Percentiles rank a stretch among this genome's conserved stretches.
Evolutionary conservation across 1,140 invertebrate species (phyloP).

Genomic region (Vollenhovia emeryi): DNA sequence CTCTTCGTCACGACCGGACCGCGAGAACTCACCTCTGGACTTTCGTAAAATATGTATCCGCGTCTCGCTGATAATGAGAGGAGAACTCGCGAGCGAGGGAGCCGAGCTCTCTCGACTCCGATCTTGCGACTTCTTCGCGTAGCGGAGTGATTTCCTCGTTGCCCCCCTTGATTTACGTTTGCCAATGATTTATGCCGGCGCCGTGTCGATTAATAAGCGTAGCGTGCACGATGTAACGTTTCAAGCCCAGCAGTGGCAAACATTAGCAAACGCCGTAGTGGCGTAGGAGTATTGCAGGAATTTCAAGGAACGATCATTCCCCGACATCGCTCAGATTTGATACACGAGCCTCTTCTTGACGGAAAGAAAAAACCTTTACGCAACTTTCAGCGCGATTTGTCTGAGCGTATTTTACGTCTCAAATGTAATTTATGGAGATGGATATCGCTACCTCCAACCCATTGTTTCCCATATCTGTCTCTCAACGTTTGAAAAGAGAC

Average conservation of each 20-base stretch:
- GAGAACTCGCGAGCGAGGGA: slow-evolving; percentile 36
- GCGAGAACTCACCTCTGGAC: slow-evolving; percentile 60
- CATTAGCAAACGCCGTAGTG: slow-evolving; percentile 12
- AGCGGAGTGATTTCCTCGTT: slow-evolving; percentile 46
- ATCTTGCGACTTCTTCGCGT: slow-evolving; percentile 39
- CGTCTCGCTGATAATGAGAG: slow-evolving; percentile 65
- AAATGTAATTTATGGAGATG: neutral
- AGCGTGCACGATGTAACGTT: slow-evolving; percentile 18
- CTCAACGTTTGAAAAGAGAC: neutral
- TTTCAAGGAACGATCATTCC: slow-evolving; percentile 6
- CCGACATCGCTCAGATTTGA: neutral
- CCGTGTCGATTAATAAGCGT: slow-evolving; percentile 53
- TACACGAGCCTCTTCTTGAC: neutral
- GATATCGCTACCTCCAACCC: neutral
- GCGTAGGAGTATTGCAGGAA: slow-evolving; percentile 8
- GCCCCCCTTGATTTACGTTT: slow-evolving; percentile 50
- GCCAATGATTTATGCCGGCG: slow-evolving; percentile 42
- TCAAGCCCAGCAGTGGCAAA: slow-evolving; percentile 27
- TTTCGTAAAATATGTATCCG: slow-evolving; percentile 65
- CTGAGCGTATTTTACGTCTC: neutral
- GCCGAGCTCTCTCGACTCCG: slow-evolving; percentile 2
- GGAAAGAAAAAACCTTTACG: neutral
- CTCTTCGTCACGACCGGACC: slow-evolving; percentile 67
- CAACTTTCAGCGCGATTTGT: neutral
- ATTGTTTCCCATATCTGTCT: neutral